These are phyloP conservation scores for Neosilurus hyrtlii DNA, from an alignment of 2,797 vertebrate species.

Conservation along the genomic window DNA sequence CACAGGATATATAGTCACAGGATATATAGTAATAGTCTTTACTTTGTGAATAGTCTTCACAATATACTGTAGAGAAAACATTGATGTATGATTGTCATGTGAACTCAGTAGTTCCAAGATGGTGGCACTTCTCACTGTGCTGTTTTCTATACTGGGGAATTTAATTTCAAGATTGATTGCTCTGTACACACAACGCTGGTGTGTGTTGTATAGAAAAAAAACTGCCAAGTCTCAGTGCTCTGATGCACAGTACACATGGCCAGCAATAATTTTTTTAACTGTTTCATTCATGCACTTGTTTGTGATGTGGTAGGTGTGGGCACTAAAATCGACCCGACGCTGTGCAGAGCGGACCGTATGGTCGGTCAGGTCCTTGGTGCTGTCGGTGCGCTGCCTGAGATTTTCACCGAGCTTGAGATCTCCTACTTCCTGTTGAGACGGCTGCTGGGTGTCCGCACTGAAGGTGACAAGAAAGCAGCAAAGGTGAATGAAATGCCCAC, in stretches of 20 bases:
- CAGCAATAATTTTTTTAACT: not conserved
- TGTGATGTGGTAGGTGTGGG: conserved; percentile 82
- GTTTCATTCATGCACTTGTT: conserved; percentile 1
- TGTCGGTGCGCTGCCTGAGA: conserved; percentile 93
- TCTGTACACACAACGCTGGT: not conserved
- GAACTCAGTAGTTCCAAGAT: not conserved
- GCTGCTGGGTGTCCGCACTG: conserved; percentile 92
- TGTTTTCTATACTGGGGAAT: not conserved
- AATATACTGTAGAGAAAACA: not conserved
- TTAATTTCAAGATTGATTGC: not conserved
- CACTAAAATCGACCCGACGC: conserved; percentile 96
- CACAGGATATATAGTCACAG: too few species aligned
- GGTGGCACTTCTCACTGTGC: not conserved
- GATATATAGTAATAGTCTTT: too few species aligned
- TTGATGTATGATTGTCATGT: not conserved
- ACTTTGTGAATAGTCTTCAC: not conserved
- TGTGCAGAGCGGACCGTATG: conserved; percentile 96
- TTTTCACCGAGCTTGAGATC: conserved; percentile 97
- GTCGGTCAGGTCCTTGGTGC: conserved; percentile 98
- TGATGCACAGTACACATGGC: not conserved
- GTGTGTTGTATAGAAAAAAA: too few species aligned
- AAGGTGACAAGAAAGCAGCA: conserved; percentile 98
- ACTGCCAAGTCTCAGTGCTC: not conserved
- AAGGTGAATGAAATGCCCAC: conserved; percentile 76
- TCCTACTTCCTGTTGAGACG: conserved; percentile 94